Evolutionary conservation across 2,113 vertebrate species (phyloP).

Genomic region (Dicaeum eximium): DNA sequence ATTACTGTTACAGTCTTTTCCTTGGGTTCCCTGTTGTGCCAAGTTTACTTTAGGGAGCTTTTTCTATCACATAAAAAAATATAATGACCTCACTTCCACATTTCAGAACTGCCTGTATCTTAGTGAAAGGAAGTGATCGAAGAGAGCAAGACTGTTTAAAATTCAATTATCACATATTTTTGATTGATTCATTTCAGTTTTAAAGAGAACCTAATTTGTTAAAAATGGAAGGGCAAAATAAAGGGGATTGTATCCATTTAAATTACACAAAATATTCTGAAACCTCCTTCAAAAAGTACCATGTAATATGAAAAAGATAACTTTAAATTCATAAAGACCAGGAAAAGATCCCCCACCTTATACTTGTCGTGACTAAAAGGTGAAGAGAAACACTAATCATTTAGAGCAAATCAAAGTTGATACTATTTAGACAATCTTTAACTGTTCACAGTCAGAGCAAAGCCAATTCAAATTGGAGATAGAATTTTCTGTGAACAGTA

Average conservation of each 20-base stretch:
- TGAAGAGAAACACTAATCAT: not conserved
- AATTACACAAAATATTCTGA: not conserved
- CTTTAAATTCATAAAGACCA: not conserved
- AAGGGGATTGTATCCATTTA: not conserved
- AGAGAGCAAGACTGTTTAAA: not conserved
- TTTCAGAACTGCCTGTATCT: not conserved
- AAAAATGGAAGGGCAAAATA: not conserved
- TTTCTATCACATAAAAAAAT: not conserved
- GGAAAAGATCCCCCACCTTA: not conserved
- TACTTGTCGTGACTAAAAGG: not conserved
- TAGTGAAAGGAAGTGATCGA: not conserved
- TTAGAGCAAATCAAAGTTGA: not conserved
- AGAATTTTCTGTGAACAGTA: not conserved
- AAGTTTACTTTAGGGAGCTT: not conserved
- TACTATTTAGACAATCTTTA: not conserved
- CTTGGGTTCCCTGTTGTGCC: not conserved
- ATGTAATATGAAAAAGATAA: not conserved
- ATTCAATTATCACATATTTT: not conserved
- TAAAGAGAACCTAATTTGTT: not conserved
- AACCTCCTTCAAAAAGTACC: not conserved
- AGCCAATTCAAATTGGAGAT: not conserved
- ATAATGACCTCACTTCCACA: not conserved
- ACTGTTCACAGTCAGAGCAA: not conserved
- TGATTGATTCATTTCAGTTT: not conserved
- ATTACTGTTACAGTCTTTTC: not conserved